These are phyloP conservation scores for Clarias gariepinus DNA, from an alignment of 2,113 vertebrate genomes.

Conservation along the genomic window DNA sequence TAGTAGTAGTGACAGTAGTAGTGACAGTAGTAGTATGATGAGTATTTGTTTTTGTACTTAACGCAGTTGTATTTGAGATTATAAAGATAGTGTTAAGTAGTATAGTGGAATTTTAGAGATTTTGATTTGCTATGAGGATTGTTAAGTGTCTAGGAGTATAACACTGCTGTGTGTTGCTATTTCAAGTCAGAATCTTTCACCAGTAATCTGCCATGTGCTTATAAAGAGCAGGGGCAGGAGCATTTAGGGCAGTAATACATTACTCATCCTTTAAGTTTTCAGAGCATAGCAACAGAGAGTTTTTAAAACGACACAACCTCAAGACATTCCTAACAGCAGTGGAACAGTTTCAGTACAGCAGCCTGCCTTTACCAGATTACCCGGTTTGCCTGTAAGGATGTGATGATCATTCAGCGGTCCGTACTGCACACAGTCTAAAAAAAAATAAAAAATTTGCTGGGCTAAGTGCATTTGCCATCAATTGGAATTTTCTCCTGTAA, in stretches of 20 bases:
- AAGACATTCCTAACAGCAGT: not conserved
- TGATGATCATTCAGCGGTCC: not conserved
- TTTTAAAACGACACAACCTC: not conserved
- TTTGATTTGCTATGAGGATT: not conserved
- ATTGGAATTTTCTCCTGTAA: not conserved
- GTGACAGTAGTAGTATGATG: not conserved
- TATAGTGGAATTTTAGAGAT: not conserved
- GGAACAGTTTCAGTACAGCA: not conserved
- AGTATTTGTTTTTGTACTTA: not conserved
- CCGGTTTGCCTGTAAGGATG: not conserved
- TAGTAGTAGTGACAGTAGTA: not conserved
- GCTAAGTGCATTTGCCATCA: not conserved
- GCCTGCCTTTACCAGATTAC: not conserved
- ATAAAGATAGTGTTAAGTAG: not conserved
- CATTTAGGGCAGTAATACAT: not conserved
- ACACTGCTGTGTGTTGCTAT: not conserved
- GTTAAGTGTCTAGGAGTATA: not conserved
- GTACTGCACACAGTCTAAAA: not conserved
- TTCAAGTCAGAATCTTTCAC: not conserved
- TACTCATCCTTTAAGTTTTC: not conserved
- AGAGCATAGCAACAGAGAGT: not conserved
- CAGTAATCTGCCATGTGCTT: not conserved
- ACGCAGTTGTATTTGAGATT: not conserved
- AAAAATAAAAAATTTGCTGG: not conserved
- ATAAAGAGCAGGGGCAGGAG: not conserved